phyloP scores from a whole-genome alignment of 2,797 vertebrate genomes.

The Scolopax bukidnonensis region DNA sequence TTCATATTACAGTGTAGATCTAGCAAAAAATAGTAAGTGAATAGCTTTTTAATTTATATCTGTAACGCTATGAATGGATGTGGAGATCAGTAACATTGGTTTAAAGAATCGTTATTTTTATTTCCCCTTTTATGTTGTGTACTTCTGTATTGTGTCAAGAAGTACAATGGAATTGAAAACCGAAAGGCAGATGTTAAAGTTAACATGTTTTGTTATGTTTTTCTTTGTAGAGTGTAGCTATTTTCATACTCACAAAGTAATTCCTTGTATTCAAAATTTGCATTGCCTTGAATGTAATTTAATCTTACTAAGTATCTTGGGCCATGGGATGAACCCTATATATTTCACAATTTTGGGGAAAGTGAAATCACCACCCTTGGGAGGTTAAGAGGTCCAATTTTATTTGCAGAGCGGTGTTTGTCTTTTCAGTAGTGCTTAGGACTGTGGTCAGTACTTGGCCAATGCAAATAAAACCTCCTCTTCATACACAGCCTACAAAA shows the following conservation, averaged over 20 bases:
- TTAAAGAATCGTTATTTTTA: not conserved
- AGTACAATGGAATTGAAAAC: not conserved
- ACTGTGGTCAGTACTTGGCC: slow-evolving; percentile 3
- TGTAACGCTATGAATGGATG: not conserved
- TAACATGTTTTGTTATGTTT: not conserved
- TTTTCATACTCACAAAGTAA: not conserved
- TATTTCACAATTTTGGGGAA: slow-evolving; percentile 56
- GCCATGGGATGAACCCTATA: not conserved
- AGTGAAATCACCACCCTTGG: slow-evolving; percentile 58
- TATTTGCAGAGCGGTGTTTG: slow-evolving; percentile 22
- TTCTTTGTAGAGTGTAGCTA: not conserved
- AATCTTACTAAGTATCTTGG: not conserved
- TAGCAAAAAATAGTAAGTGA: not conserved
- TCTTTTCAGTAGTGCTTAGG: slow-evolving; percentile 36
- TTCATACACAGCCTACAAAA: not conserved
- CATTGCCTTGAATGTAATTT: not conserved
- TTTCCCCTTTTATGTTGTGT: not conserved
- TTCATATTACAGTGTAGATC: not conserved
- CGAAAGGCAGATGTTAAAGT: not conserved
- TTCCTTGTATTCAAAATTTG: not conserved
- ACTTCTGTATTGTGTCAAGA: not conserved
- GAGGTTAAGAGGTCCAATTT: not conserved
- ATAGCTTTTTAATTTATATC: not conserved
- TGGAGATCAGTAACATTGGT: not conserved
- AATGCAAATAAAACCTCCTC: not conserved